phyloP scores from a whole-genome alignment of 2,888 invertebrate genomes.

The Papilio elwesi region DNA sequence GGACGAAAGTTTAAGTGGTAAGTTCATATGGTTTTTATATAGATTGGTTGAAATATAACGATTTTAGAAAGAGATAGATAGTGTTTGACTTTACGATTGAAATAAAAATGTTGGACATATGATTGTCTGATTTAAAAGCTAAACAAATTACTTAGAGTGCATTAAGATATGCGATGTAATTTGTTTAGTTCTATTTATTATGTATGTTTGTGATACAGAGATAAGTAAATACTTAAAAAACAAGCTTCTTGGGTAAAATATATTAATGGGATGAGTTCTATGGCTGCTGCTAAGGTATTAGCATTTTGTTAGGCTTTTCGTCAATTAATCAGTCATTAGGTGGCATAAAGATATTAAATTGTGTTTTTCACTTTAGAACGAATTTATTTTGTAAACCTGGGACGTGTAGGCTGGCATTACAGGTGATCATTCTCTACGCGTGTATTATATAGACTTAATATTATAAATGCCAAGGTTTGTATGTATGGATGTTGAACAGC shows the following conservation, averaged over 20 bases:
- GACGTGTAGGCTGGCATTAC: too few species aligned
- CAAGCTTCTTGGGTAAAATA: not conserved
- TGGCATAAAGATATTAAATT: not conserved
- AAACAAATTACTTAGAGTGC: not conserved
- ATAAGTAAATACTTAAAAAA: not conserved
- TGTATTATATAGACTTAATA: too few species aligned
- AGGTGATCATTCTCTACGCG: too few species aligned
- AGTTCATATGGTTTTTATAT: too few species aligned
- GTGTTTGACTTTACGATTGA: too few species aligned
- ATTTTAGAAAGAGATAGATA: too few species aligned
- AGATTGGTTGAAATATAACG: too few species aligned
- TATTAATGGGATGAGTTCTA: not conserved
- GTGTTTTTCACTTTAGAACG: not conserved
- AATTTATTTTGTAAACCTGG: not conserved
- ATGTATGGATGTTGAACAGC: too few species aligned
- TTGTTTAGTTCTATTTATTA: not conserved
- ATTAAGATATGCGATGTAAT: not conserved
- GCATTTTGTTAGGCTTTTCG: not conserved
- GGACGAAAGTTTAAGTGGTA: too few species aligned
- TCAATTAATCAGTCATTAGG: not conserved
- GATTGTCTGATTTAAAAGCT: not conserved
- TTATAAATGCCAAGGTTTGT: too few species aligned
- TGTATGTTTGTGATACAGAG: conserved; percentile 2
- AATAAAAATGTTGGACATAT: too few species aligned
- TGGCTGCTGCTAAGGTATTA: not conserved